Evolutionary conservation across 2,113 vertebrate species (phyloP).

Genomic region (Centropus bengalensis): DNA sequence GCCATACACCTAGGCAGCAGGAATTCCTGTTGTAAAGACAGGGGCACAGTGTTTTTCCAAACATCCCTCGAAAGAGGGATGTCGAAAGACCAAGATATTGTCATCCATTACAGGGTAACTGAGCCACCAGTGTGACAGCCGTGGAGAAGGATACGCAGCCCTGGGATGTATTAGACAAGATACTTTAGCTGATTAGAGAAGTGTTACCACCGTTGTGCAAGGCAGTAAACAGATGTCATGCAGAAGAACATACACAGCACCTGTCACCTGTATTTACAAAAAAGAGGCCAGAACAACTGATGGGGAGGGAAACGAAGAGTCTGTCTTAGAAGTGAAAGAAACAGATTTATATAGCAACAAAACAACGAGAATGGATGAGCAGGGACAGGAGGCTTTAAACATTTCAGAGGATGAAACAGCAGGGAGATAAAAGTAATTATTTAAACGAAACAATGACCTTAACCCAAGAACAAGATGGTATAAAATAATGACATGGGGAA

Average conservation of each 20-base stretch:
- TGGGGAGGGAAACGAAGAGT: background rate
- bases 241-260: background rate
- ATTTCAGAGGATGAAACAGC: background rate
- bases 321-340: background rate
- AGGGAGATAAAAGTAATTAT: background rate
- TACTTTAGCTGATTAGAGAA: background rate
- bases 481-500: background rate
- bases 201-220: background rate
- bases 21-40: background rate
- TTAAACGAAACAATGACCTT: background rate
- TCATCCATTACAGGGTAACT: background rate
- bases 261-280: background rate
- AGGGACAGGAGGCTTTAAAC: background rate
- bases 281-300: background rate
- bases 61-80: no score
- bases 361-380: background rate
- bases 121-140: background rate
- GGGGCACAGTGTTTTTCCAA: background rate
- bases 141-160: background rate
- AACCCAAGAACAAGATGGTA: background rate
- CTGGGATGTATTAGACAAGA: background rate
- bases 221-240: background rate
- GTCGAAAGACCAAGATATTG: background rate
- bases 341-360: background rate
- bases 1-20: background rate